Conservation (phyloP, 2,113 vertebrate species). For the Pundamilia nyererei region DNA sequence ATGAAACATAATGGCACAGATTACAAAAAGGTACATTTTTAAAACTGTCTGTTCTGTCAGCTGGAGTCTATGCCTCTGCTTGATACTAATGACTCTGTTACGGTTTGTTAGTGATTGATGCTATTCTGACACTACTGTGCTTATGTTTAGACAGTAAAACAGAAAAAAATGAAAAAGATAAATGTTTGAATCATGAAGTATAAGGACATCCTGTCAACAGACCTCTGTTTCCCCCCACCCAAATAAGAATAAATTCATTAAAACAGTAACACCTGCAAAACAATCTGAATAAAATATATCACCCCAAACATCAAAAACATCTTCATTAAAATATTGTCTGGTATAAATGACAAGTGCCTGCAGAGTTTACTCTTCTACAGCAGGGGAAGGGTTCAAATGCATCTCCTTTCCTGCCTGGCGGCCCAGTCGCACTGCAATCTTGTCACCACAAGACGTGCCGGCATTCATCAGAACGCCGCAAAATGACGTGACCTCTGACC, state of each 20-base stretch:
- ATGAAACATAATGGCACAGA: not conserved
- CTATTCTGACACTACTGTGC: not conserved
- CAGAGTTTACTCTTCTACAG: not conserved
- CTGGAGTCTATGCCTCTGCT: not conserved
- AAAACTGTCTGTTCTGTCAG: not conserved
- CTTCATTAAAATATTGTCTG: conserved; percentile 37
- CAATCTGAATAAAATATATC: conserved; percentile 7
- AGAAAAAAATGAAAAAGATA: not conserved
- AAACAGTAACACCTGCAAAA: not conserved
- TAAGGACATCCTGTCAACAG: not conserved
- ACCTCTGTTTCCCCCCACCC: not conserved
- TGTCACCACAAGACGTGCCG: conserved; percentile 35
- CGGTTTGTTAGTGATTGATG: not conserved
- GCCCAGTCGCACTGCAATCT: conserved; percentile 31
- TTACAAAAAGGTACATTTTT: not conserved
- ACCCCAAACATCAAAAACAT: not conserved
- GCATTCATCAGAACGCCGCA: conserved; percentile 50
- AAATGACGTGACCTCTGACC: conserved; percentile 62
- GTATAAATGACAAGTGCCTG: conserved; percentile 40
- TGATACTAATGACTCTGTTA: not conserved
- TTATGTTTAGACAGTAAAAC: not conserved
- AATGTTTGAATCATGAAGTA: not conserved
- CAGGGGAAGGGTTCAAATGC: conserved; percentile 3
- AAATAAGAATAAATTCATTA: not conserved
- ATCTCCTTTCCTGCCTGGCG: not conserved